Evolutionary conservation across 2,888 invertebrate genomes (phyloP), one percentile per base, ranked within the genome.

Genomic region (Pandemis corylana): DNA sequence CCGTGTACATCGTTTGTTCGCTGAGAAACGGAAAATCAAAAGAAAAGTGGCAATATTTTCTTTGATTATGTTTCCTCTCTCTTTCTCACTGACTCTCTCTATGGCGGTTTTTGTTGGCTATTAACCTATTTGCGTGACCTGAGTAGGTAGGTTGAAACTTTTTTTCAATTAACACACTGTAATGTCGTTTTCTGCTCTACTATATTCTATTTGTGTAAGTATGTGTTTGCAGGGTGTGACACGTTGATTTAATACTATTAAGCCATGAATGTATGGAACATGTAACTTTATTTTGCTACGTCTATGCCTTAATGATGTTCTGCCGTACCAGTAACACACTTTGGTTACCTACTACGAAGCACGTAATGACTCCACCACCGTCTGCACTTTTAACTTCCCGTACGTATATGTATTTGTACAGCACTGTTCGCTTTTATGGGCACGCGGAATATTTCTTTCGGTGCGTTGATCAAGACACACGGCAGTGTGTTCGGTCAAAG

Each of bases 81-180:
- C 53, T 53, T n/a, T 46, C 46, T 46, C 28, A 36, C 28, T 36
- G 6, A 9, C 83, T 86, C 81, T 85, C 85, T 87, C 86, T 83
- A 84, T 82, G 81, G 82, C 82, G 81, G 86, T 86, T 89, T 89
- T 89, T 82, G 85, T 83, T 79, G 78, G 88, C 87, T 86, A 87
- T 90, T 89, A 89, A 89, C 90, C 88, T 87, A 89, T 89, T 89
- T 90, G 87, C 89, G 89, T 88, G 90, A 89, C 90, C 88, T 82
- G 84, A 79, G 83, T 7, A 53, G 12, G 28, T 20, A 61, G 49
- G 61, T 69, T 65, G 59, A 65, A 62, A 41, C 44, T 46, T n/a
- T 70, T 70, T 66, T 63, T 12, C 28, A 59, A 59, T 59, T 59
- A 28, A 20, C 62, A 59, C 62, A 67, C 20, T 36, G 42, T 44